Evolutionary conservation across 1,140 invertebrate species (phyloP).

Genomic region (Orius insidiosus): DNA sequence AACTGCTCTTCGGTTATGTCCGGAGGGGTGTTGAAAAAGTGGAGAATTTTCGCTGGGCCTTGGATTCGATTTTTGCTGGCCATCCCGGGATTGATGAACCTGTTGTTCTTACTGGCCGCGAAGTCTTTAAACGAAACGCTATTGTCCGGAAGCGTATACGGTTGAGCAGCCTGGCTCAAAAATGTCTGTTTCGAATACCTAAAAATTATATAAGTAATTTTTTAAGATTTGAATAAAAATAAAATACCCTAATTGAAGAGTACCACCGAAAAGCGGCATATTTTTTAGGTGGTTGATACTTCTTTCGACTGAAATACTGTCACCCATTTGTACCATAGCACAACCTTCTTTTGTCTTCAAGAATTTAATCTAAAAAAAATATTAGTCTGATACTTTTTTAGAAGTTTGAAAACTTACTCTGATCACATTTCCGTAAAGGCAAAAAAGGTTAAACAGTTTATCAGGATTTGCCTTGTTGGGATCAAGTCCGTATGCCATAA

Average conservation of each 20-base stretch:
- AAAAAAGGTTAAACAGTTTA: conserved; percentile 96
- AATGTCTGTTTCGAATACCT: conserved; percentile 91
- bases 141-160: conserved; percentile 87
- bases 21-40: conserved; percentile 97
- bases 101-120: conserved; percentile 90
- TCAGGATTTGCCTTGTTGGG: conserved; percentile 87
- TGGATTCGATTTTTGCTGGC: conserved; percentile 82
- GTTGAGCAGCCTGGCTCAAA: conserved; percentile 90
- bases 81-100: conserved; percentile 71
- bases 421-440: conserved; percentile 94
- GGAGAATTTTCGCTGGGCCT: conserved; percentile 81
- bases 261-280: conserved; percentile 31
- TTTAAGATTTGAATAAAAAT: conserved; percentile 20
- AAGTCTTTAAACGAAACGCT: conserved; percentile 95
- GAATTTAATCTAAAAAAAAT: conserved; percentile 75
- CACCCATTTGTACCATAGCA: conserved; percentile 99
- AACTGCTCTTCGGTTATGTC: conserved; percentile 85
- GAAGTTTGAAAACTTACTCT: conserved; percentile 52
- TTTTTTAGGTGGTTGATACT: conserved; percentile 91
- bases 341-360: conserved; percentile 96
- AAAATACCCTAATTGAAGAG: conserved; percentile 37
- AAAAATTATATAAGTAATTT: conserved; percentile 21
- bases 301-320: conserved; percentile 81
- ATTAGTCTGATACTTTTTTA: background rate
- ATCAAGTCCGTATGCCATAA: conserved; percentile 97